Evolutionary conservation across 2,113 vertebrate genomes (phyloP), one percentile per base, ranked within the genome.

Genomic region (Crotalus viridis): DNA sequence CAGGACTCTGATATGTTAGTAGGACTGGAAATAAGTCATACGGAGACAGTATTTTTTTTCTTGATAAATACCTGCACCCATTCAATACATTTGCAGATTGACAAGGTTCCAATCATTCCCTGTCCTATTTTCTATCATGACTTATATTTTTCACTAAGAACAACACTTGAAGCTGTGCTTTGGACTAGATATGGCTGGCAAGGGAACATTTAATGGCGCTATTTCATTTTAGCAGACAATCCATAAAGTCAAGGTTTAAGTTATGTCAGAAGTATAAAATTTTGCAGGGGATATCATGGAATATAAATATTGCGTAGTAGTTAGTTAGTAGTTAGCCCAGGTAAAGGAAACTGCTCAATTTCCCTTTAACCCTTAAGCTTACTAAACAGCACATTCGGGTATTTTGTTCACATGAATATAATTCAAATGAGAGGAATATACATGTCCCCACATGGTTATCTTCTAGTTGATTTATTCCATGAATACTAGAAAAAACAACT

Each of bases 81-180:
- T 87, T 17, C 94, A 17, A 90, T 56, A 69, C 52, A n/a, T 94
- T 92, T 92, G 21, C 3, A 85, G 21, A 54, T 74, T 90, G 91
- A 89, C 69, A 88, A 86, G 59, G 24, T 69, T 48, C 33, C 69
- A 51, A 93, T 13, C 48, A 54, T 59, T 92, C 57, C 59, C 48
- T 54, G 48, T n/a, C 12, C 24, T 55, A 19, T 51, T 54, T 91
- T 91, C 28, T 46, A 64, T 87, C 85, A 64, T 24, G 28, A 52
- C 85, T 21, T 91, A 87, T 61, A 91, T 52, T 39, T 46, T 59
- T 5, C 48, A 19, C 56, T 48, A 87, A 61, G 26, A 33, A 46
- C 28, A 61, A 87, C 5, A 10, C 21, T 52, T 91, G n/a, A 61
- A 87, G 28, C 3, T 52, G 28, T 39, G 8, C 21, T 52, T 26